A percentile compares a stretch with the other conserved stretches of the same genome.
phyloP scores from a whole-genome alignment of 2,113 vertebrate genomes.

The Carollia perspicillata region DNA sequence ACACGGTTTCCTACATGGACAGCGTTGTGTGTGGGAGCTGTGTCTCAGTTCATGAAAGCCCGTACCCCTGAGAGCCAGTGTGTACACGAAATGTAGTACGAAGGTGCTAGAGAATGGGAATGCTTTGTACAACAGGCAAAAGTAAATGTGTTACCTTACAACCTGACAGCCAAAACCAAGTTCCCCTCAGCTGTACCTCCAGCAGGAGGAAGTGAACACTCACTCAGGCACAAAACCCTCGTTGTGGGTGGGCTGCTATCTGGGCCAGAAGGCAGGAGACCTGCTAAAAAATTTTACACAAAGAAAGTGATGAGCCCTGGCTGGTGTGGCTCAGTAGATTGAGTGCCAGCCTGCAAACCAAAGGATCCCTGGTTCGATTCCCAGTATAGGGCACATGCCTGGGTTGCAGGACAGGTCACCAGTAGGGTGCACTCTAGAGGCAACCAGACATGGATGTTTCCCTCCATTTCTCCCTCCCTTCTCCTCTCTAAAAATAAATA shows the following conservation, averaged over 20 bases:
- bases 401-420: too few relatives aligned
- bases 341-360: too few relatives aligned
- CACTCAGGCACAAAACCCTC: not conserved
- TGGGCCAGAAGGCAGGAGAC: not conserved
- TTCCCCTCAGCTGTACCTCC: not conserved
- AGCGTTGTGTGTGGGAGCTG: not conserved
- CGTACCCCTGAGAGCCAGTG: not conserved
- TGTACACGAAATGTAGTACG: not conserved
- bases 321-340: too few relatives aligned
- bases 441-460: too few relatives aligned
- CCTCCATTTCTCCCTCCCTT: too few relatives aligned
- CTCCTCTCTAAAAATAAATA: too few relatives aligned
- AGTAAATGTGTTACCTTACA: not conserved
- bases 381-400: too few relatives aligned
- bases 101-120: not conserved
- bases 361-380: too few relatives aligned
- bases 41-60: not conserved
- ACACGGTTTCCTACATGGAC: not conserved
- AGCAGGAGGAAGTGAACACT: not conserved
- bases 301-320: too few relatives aligned
- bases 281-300: not conserved
- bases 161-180: not conserved
- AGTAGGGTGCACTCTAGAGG: too few relatives aligned
- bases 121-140: not conserved
- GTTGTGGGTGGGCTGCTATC: not conserved